phyloP scores from a whole-genome alignment of 2,888 invertebrate genomes.

The Polyommatus iphigenia region DNA sequence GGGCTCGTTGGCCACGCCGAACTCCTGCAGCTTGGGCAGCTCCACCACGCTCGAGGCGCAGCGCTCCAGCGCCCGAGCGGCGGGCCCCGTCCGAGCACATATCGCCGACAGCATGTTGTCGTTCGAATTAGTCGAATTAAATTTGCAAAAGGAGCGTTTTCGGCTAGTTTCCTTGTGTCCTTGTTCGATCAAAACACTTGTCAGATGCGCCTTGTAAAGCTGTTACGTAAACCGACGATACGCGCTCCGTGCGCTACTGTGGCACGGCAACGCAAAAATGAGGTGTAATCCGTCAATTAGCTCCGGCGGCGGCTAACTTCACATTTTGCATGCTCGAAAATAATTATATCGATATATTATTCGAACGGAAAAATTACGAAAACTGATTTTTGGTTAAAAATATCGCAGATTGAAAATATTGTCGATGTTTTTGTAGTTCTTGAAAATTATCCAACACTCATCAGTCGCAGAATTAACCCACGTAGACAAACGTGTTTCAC shows the following conservation, averaged over 20 bases:
- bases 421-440: slow-evolving; percentile 12
- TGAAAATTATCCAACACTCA: not conserved
- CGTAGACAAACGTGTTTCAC: slow-evolving; percentile 22
- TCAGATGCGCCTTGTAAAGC: slow-evolving; percentile 23
- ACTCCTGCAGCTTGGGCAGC: slow-evolving; percentile 83
- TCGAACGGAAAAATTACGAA: not conserved
- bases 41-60: slow-evolving; percentile 82
- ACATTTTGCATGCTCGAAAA: slow-evolving; percentile 22
- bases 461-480: not conserved
- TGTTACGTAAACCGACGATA: slow-evolving; percentile 31
- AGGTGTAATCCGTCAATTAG: not conserved
- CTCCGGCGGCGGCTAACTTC: not conserved
- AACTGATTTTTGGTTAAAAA: slow-evolving; percentile 5
- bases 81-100: slow-evolving; percentile 71
- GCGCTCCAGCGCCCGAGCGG: slow-evolving; percentile 80
- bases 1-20: slow-evolving; percentile 88
- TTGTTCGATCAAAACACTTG: slow-evolving; percentile 12
- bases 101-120: slow-evolving; percentile 46
- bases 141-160: not conserved
- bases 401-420: slow-evolving; percentile 24
- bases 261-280: not conserved
- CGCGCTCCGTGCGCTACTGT: not conserved
- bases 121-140: not conserved
- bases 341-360: not conserved
- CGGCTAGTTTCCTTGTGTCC: not conserved